Percentiles rank a stretch among this genome's conserved stretches.
Evolutionary conservation across 35 echinoderm and acorn worm species (phyloP).

Genomic region (Acanthaster planci): DNA sequence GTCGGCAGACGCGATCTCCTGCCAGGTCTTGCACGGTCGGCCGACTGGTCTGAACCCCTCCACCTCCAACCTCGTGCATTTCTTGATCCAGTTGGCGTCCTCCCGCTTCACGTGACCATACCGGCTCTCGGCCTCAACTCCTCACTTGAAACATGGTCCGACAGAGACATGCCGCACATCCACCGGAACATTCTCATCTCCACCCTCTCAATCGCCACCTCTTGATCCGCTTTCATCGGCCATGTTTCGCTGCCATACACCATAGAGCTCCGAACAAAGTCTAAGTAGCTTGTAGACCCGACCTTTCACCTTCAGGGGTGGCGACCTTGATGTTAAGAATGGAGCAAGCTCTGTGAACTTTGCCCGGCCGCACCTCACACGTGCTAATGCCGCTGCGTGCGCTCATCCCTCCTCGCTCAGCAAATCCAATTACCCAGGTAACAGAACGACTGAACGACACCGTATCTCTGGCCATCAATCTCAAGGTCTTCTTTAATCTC

Average conservation of each 20-base stretch:
- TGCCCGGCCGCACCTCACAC: not conserved
- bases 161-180: not conserved
- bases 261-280: not conserved
- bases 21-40: too few species aligned
- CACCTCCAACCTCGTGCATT: too few species aligned
- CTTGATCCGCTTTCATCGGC: not conserved
- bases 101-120: too few species aligned
- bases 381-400: not conserved
- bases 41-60: too few species aligned
- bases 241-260: not conserved
- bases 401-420: not conserved
- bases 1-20: too few species aligned
- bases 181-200: not conserved
- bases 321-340: not conserved
- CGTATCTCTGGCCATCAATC: not conserved
- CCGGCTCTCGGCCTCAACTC: not conserved
- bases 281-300: not conserved
- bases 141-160: not conserved
- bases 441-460: constrained; percentile 8
- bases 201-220: not conserved
- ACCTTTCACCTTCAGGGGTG: not conserved
- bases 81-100: too few species aligned
- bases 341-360: not conserved
- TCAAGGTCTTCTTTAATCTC: not conserved
- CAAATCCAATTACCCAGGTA: not conserved